A percentile compares a stretch with the other conserved stretches of the same genome.
Evolutionary conservation across 2,797 vertebrate species (phyloP).

Genomic region (Sorex maritimensis): DNA sequence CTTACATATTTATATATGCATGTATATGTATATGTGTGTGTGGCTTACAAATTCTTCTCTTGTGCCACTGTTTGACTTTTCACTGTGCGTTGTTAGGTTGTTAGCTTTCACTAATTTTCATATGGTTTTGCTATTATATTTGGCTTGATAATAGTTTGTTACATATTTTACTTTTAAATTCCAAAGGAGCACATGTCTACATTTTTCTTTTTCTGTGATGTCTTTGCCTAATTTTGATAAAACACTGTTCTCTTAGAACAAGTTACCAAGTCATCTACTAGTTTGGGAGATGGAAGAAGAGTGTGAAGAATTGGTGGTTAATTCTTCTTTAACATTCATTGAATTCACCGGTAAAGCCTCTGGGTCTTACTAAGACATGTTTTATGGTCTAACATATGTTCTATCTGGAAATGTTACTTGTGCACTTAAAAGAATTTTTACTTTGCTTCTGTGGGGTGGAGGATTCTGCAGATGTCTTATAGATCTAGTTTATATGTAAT

Average conservation of each 20-base stretch:
- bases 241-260: neutral
- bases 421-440: slow-evolving; percentile 48
- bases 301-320: slow-evolving; percentile 41
- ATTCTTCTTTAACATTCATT: slow-evolving; percentile 65
- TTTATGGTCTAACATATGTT: slow-evolving; percentile 64
- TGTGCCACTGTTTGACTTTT: neutral
- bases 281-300: slow-evolving; percentile 11
- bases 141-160: slow-evolving; percentile 5
- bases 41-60: neutral
- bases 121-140: neutral
- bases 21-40: neutral
- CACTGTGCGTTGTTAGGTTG: slow-evolving; percentile 7
- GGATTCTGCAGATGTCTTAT: neutral
- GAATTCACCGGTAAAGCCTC: slow-evolving; percentile 49
- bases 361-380: slow-evolving; percentile 43
- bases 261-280: neutral
- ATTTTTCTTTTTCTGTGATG: neutral
- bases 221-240: slow-evolving; percentile 61
- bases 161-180: slow-evolving; percentile 22
- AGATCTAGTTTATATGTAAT: slow-evolving; percentile 2
- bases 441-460: neutral
- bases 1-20: too few relatives aligned
- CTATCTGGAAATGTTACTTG: slow-evolving; percentile 49
- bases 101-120: slow-evolving; percentile 25
- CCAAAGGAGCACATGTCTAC: neutral